Percentiles rank a stretch among this genome's conserved stretches.
phyloP scores from a whole-genome alignment of 1,140 invertebrate genomes.

The Fopius arisanus region DNA sequence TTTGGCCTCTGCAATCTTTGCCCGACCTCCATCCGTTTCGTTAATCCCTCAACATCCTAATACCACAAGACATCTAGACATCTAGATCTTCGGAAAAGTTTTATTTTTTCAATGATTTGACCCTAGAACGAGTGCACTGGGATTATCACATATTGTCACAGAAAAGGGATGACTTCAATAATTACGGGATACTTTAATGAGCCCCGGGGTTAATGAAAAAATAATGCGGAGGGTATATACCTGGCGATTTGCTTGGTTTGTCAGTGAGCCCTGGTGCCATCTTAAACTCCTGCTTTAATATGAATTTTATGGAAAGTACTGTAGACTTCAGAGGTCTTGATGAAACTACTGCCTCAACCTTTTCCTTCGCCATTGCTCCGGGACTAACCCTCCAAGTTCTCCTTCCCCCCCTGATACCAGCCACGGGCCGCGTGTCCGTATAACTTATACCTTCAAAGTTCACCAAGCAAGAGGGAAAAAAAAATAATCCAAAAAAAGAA shows the following conservation, averaged over 20 bases:
- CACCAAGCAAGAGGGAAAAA: not conserved
- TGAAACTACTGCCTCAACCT: conserved; percentile 19
- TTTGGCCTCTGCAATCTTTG: not conserved
- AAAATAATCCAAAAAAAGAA: not conserved
- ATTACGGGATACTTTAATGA: too few species aligned
- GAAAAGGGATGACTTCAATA: too few species aligned
- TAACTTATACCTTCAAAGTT: conserved; percentile 31
- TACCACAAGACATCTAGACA: too few species aligned
- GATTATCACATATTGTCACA: too few species aligned
- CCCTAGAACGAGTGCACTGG: too few species aligned
- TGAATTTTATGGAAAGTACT: conserved; percentile 32
- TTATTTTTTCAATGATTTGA: too few species aligned
- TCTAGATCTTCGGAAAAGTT: too few species aligned
- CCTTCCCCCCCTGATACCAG: not conserved
- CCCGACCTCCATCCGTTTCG: not conserved
- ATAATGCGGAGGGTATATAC: too few species aligned
- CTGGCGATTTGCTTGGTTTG: conserved; percentile 19
- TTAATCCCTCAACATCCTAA: too few species aligned
- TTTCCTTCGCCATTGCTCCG: not conserved
- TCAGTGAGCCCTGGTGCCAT: conserved; percentile 17
- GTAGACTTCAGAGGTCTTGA: not conserved
- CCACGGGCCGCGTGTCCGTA: conserved; percentile 10
- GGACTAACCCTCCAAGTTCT: not conserved
- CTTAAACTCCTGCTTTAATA: conserved; percentile 34
- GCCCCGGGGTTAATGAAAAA: too few species aligned